phyloP scores from a whole-genome alignment of 2,797 vertebrate species.

The Catamblyrhynchus diadema region DNA sequence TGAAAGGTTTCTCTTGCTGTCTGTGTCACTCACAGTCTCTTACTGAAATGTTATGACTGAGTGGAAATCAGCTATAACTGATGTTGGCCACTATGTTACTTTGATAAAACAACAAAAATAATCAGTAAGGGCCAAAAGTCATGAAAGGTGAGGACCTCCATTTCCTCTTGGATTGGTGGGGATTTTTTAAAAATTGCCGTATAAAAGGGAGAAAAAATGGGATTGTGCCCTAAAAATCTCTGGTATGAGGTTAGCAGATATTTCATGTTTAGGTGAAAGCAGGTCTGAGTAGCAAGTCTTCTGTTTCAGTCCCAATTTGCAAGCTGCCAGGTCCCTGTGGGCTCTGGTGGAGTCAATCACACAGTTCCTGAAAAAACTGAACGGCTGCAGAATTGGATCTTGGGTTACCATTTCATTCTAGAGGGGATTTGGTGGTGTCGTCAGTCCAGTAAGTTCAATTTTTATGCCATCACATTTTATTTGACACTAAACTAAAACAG shows the following conservation, averaged over 20 bases:
- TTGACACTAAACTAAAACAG: constrained; percentile 52
- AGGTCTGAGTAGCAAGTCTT: not conserved
- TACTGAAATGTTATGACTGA: not conserved
- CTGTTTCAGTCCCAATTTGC: not conserved
- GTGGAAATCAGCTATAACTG: not conserved
- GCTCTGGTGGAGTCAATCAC: not conserved
- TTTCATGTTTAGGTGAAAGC: not conserved
- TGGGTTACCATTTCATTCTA: not conserved
- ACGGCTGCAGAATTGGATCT: not conserved
- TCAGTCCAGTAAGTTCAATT: constrained; percentile 29
- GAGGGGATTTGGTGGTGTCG: constrained; percentile 19
- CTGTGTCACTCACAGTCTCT: not conserved
- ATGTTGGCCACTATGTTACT: not conserved
- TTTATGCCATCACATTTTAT: constrained; percentile 46
- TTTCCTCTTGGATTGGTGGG: not conserved
- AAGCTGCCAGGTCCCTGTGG: accelerated
- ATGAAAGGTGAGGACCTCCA: not conserved
- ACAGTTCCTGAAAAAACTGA: not conserved
- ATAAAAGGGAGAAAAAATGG: not conserved
- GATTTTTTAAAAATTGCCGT: not conserved
- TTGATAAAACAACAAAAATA: not conserved
- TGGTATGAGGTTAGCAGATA: not conserved
- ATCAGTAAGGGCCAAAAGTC: not conserved
- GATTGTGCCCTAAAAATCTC: not conserved
- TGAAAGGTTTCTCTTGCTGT: not conserved